phyloP scores from a whole-genome alignment of 2,797 vertebrate species.

The Lepidocolaptes lacrymiger region DNA sequence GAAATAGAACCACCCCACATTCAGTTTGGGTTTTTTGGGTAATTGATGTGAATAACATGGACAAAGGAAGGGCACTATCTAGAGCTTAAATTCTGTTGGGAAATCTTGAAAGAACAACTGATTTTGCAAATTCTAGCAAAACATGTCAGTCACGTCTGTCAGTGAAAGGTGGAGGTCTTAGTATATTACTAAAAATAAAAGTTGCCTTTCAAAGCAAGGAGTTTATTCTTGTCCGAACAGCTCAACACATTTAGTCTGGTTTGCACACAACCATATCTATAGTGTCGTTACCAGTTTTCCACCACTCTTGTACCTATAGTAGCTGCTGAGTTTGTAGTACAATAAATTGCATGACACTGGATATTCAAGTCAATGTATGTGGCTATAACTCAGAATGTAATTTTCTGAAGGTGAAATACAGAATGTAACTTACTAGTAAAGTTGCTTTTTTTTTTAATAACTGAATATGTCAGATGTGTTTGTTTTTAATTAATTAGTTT shows the following conservation, averaged over 20 bases:
- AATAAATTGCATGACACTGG: background rate
- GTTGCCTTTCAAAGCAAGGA: background rate
- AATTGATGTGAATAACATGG: background rate
- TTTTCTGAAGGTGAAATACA: background rate
- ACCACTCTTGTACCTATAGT: background rate
- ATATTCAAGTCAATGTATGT: background rate
- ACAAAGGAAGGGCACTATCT: background rate
- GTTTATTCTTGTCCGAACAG: background rate
- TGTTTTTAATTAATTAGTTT: background rate
- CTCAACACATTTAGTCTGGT: background rate
- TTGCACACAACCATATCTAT: background rate
- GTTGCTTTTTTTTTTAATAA: background rate
- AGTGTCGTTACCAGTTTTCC: background rate
- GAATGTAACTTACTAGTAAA: background rate
- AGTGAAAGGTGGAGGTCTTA: background rate
- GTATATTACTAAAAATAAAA: background rate
- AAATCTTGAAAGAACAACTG: background rate
- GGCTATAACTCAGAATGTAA: background rate
- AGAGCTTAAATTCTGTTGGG: background rate
- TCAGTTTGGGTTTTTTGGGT: background rate
- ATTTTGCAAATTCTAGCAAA: background rate
- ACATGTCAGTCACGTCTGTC: background rate
- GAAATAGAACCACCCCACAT: background rate
- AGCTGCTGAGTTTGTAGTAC: background rate
- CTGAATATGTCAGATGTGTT: background rate